phyloP scores from a whole-genome alignment of 2,113 vertebrate genomes.

The Aegypius monachus region DNA sequence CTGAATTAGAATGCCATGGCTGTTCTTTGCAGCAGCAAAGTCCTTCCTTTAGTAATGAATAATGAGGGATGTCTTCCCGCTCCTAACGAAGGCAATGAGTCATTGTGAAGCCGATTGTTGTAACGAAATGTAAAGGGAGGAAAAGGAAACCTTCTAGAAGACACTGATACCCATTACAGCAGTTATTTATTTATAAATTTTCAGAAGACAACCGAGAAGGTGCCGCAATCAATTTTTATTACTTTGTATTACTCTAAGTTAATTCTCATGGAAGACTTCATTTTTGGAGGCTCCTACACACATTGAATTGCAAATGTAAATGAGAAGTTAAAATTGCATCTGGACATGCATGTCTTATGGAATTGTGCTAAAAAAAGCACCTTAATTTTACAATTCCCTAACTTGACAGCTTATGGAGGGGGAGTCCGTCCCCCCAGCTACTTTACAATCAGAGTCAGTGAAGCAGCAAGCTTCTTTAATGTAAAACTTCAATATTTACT shows the following conservation, averaged over 20 bases:
- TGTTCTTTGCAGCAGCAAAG: slow-evolving; percentile 9
- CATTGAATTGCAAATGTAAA: slow-evolving; percentile 5
- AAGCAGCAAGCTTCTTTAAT: neutral
- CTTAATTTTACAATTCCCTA: neutral
- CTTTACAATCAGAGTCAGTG: neutral
- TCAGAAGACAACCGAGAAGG: neutral
- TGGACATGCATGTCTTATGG: neutral
- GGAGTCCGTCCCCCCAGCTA: neutral
- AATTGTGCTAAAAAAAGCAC: neutral
- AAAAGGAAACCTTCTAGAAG: slow-evolving; percentile 5
- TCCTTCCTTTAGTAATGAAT: slow-evolving; percentile 46
- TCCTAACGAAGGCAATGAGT: slow-evolving; percentile 55
- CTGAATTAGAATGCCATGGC: slow-evolving; percentile 43
- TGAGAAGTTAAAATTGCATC: slow-evolving; percentile 20
- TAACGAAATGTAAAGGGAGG: neutral
- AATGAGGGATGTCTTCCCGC: slow-evolving; percentile 54
- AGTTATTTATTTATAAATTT: neutral
- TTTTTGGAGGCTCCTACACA: slow-evolving; percentile 12
- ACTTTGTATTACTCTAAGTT: neutral
- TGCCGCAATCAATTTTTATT: neutral
- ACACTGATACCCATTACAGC: neutral
- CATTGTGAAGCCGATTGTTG: slow-evolving; percentile 27
- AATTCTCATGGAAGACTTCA: neutral
- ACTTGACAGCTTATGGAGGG: neutral
- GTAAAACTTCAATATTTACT: slow-evolving; percentile 25